Evolutionary conservation across 2,888 invertebrate genomes (phyloP), one percentile per base, ranked within the genome.

Genomic region (Chrysodeixis includens): DNA sequence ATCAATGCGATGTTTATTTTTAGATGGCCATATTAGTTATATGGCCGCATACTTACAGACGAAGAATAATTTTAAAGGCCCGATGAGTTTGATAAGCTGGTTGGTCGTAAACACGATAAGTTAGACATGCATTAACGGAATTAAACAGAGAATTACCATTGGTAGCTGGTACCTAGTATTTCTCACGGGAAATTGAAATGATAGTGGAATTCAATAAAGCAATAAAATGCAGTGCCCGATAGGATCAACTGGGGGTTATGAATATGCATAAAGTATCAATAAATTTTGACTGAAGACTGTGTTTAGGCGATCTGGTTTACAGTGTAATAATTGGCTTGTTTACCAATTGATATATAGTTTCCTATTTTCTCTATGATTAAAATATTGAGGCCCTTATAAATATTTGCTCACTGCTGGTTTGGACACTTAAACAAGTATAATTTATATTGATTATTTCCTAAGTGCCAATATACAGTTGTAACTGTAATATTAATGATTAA

Each of bases 1-100:
- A 75, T 83, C 81, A 83, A 79, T 81, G 78, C 68, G 66, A 64
- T 74, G 77, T 80, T 82, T 83, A 83, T 87, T 84, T 85, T 84
- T 81, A 85, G 74, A 81, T 40, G 58, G 57, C 66, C 62, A 73
- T 64, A 65, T 71, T 82, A 69, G 63, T 61, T 66, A 65, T 56
- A 62, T 54, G 52, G 66, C 66, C 56, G 65, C 62, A 71, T 68
- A 56, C 53, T 77, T 65, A 64, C 68, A 64, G 71, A 71, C 77
- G 67, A 67, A 78, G 61, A 58, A 69, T 77, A 67, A 74, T 74
- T 78, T 74, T 66, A 74, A 74, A 78, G 49, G 3, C 30, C 35
- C 16, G 78, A 80, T 80, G 78, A 56, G 56, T 71, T 60, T 68
- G 78, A 78, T 78, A 78, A 78, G 65, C 49, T 52, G 18, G 22